These are phyloP conservation scores for Lethenteron camtschaticum DNA, from an alignment of 2,113 vertebrate species.

Conservation along the genomic window DNA sequence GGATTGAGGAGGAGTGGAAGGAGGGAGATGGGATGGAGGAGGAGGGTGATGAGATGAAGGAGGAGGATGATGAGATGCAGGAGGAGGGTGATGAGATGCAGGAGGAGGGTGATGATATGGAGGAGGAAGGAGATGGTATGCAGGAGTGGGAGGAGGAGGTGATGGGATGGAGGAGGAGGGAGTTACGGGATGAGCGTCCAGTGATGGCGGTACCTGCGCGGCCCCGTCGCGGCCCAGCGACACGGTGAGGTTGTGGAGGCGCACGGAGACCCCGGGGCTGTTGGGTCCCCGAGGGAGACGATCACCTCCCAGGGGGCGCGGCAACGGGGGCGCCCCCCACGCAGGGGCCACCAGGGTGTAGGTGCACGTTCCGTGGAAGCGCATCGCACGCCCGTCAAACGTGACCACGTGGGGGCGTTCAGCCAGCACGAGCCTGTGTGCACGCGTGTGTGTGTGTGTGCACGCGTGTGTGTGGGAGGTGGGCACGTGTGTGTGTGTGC, in stretches of 20 bases:
- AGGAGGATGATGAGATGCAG: not conserved
- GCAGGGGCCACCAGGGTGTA: not conserved
- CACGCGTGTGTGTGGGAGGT: too few relatives aligned
- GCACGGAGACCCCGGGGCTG: not conserved
- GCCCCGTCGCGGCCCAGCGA: not conserved
- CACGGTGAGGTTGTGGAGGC: not conserved
- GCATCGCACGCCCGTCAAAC: not conserved
- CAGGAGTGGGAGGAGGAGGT: not conserved
- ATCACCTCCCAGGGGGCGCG: not conserved
- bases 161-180: not conserved
- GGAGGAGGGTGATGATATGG: not conserved
- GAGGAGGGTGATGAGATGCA: not conserved
- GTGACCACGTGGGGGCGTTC: not conserved
- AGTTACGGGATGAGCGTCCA: not conserved
- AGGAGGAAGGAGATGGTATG: not conserved
- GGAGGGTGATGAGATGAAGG: too few relatives aligned
- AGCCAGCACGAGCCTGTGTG: not conserved
- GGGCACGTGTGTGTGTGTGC: too few relatives aligned
- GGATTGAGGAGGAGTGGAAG: too few relatives aligned
- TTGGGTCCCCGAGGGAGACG: not conserved
- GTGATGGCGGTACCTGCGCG: not conserved
- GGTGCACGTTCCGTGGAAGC: not conserved
- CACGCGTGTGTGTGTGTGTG: too few relatives aligned
- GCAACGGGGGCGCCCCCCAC: not conserved
- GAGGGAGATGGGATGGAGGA: too few relatives aligned